Percentiles rank a stretch among this genome's conserved stretches.
Conservation (phyloP, 2,797 vertebrate species). For the Amphiprion clarkii region DNA sequence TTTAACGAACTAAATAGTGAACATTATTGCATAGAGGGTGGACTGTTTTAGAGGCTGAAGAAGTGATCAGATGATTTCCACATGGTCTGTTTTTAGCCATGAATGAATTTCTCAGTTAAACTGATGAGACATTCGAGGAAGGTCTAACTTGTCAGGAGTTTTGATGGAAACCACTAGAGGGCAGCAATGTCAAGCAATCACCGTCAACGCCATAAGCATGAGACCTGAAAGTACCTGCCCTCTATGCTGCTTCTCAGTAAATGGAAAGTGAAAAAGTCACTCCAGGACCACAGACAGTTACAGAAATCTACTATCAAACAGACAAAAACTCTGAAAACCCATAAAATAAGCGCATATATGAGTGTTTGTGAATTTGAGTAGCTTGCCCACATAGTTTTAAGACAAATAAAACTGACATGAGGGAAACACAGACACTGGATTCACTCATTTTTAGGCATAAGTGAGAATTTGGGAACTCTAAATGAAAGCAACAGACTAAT, state of each 20-base stretch:
- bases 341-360: background rate
- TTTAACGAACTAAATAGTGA: too few species aligned
- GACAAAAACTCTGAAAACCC: background rate
- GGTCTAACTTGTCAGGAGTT: too few species aligned
- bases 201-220: too few species aligned
- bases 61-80: too few species aligned
- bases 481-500: background rate
- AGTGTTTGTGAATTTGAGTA: background rate
- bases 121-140: too few species aligned
- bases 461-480: background rate
- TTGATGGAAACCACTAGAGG: slow-evolving; percentile 39
- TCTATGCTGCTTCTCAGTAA: background rate
- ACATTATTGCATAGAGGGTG: too few species aligned
- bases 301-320: background rate
- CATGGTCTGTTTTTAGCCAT: too few species aligned
- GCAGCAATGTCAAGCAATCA: slow-evolving; percentile 33
- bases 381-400: background rate
- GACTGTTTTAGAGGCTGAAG: too few species aligned
- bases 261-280: too few species aligned
- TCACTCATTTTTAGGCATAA: background rate
- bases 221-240: background rate
- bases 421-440: too few species aligned
- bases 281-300: too few species aligned
- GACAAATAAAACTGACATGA: background rate
- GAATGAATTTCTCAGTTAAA: too few species aligned